Evolutionary conservation across 2,888 invertebrate species (phyloP).

Genomic region (Acrobasis suavella): DNA sequence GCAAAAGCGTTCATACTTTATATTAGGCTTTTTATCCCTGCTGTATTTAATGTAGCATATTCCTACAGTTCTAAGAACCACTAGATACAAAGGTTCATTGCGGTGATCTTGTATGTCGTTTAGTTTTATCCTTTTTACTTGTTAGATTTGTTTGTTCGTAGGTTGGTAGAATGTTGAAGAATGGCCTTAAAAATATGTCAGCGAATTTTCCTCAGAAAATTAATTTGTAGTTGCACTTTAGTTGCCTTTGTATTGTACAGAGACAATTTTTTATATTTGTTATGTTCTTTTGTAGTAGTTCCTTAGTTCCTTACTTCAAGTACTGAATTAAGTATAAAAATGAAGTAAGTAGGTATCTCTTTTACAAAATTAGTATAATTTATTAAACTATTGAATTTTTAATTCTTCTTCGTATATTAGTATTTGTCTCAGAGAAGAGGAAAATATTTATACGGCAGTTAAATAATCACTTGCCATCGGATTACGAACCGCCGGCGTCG

Average conservation of each 20-base stretch:
- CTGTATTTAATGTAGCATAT: not conserved
- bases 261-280: too few relatives aligned
- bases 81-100: slow-evolving; percentile 39
- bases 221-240: not conserved
- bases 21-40: slow-evolving; percentile 4
- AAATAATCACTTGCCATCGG: slow-evolving; percentile 38
- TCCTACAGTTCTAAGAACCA: slow-evolving; percentile 41
- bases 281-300: too few relatives aligned
- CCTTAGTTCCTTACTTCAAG: too few relatives aligned
- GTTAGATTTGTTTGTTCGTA: not conserved
- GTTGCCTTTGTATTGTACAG: too few relatives aligned
- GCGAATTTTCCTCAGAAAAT: not conserved
- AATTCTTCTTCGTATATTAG: slow-evolving; percentile 1
- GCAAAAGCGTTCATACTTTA: not conserved
- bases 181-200: not conserved
- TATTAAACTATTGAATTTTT: not conserved
- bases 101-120: slow-evolving; percentile 26
- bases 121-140: slow-evolving; percentile 17
- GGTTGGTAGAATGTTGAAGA: not conserved
- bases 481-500: slow-evolving; percentile 61
- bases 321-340: too few relatives aligned
- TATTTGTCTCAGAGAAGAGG: not conserved
- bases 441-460: slow-evolving; percentile 14
- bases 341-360: too few relatives aligned
- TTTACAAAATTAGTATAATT: too few relatives aligned